phyloP scores from a whole-genome alignment of 2,888 invertebrate genomes.

The Tiliacea citrago region DNA sequence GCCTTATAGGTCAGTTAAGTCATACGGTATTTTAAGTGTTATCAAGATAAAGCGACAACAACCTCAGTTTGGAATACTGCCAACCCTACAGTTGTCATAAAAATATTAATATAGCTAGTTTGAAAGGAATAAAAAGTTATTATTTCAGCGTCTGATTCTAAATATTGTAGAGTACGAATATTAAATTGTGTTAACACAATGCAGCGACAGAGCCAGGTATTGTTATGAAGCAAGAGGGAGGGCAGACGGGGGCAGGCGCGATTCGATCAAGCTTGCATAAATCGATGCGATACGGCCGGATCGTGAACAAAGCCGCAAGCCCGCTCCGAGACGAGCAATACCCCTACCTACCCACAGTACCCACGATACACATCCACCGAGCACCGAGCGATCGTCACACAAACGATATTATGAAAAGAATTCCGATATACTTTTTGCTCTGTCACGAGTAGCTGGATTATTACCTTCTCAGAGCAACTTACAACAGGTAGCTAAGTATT shows the following conservation, averaged over 20 bases:
- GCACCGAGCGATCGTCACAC: constrained; percentile 52
- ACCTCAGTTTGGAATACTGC: constrained; percentile 13
- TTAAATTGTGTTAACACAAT: constrained; percentile 64
- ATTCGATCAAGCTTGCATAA: constrained; percentile 89
- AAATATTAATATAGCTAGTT: constrained; percentile 44
- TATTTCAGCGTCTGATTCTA: constrained; percentile 29
- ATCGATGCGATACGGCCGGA: constrained; percentile 88
- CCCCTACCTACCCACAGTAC: constrained; percentile 53
- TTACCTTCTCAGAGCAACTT: constrained; percentile 47
- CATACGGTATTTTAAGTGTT: constrained; percentile 9
- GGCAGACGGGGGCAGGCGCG: constrained; percentile 74
- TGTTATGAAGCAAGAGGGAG: constrained; percentile 75
- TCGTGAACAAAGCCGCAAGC: constrained; percentile 88
- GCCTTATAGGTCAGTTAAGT: constrained; percentile 6
- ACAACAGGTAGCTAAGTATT: constrained; percentile 54
- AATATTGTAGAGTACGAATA: constrained; percentile 56
- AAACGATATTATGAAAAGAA: constrained; percentile 61
- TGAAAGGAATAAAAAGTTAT: constrained; percentile 51
- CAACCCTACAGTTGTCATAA: constrained; percentile 31
- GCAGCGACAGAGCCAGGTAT: constrained; percentile 78
- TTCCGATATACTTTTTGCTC: constrained; percentile 56
- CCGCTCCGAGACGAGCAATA: constrained; percentile 74
- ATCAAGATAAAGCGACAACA: constrained; percentile 20
- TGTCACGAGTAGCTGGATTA: constrained; percentile 50
- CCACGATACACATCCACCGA: constrained; percentile 51